A percentile compares a stretch with the other conserved stretches of the same genome.
phyloP scores from a whole-genome alignment of 2,797 vertebrate genomes.

The Onychomys torridus region DNA sequence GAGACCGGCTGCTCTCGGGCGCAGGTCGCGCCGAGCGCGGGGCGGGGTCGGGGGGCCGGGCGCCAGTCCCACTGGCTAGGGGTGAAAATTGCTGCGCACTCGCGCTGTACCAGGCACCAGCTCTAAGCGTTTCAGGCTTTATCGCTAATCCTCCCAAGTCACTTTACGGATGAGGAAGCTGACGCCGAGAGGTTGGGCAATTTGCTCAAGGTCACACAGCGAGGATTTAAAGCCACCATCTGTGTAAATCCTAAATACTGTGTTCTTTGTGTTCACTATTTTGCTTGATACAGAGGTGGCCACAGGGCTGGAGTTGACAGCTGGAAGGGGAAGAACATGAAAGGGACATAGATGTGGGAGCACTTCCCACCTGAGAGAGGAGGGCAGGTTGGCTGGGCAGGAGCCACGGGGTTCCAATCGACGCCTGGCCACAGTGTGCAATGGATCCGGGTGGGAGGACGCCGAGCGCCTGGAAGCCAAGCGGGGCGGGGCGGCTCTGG shows the following conservation, averaged over 20 bases:
- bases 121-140: neutral
- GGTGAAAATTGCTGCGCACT: neutral
- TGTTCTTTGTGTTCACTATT: constrained; percentile 67
- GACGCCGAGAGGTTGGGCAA: constrained; percentile 53
- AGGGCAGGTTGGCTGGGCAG: neutral
- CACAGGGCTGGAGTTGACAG: constrained; percentile 42
- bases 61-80: neutral
- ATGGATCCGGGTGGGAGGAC: constrained; percentile 42
- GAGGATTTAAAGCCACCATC: neutral
- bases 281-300: neutral
- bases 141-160: constrained; percentile 19
- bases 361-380: constrained; percentile 65
- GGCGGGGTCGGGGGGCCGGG: constrained; percentile 42
- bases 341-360: neutral
- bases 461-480: constrained; percentile 23
- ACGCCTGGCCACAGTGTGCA: constrained; percentile 5
- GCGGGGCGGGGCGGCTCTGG: constrained; percentile 30
- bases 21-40: constrained; percentile 18
- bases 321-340: neutral
- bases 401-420: neutral
- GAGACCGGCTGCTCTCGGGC: neutral
- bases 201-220: constrained; percentile 65
- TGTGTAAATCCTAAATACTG: neutral
- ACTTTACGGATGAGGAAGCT: constrained; percentile 15
- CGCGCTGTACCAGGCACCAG: constrained; percentile 44